A percentile compares a stretch with the other conserved stretches of the same genome.
These are phyloP conservation scores for Bombus fervidus DNA, from an alignment of 1,140 invertebrate species.

Conservation along the genomic window DNA sequence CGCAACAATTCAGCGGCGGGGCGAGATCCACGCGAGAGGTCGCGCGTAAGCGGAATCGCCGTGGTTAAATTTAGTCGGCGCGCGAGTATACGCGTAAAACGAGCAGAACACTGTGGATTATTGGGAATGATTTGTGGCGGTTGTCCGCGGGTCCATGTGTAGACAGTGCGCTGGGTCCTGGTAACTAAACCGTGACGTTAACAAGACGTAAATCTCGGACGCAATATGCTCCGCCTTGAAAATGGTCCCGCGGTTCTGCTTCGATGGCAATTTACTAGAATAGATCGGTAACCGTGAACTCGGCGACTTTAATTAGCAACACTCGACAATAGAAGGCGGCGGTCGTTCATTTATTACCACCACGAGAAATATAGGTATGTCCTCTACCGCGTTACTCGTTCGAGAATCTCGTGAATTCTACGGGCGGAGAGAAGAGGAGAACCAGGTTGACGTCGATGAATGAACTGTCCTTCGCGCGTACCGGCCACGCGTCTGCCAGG, in stretches of 20 bases:
- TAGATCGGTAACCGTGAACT: slow-evolving; percentile 56
- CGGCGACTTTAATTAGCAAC: slow-evolving; percentile 61
- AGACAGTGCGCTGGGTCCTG: slow-evolving; percentile 1
- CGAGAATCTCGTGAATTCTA: slow-evolving; percentile 22
- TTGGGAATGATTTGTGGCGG: slow-evolving; percentile 66
- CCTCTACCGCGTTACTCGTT: not conserved
- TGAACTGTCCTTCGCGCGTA: slow-evolving; percentile 39
- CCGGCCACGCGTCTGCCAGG: slow-evolving; percentile 1
- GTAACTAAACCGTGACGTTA: slow-evolving; percentile 67
- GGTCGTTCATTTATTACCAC: slow-evolving; percentile 23
- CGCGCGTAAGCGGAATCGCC: slow-evolving; percentile 36
- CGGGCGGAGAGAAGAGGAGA: not conserved
- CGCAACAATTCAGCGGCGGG: slow-evolving; percentile 42
- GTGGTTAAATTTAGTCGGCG: slow-evolving; percentile 67
- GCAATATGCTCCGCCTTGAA: slow-evolving; percentile 50
- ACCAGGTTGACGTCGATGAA: slow-evolving; percentile 39
- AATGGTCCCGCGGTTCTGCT: slow-evolving; percentile 16
- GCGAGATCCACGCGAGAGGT: slow-evolving; percentile 5
- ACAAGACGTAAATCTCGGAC: slow-evolving; percentile 66
- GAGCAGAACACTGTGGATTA: slow-evolving; percentile 49
- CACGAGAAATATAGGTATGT: slow-evolving; percentile 5
- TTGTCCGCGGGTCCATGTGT: slow-evolving; percentile 37
- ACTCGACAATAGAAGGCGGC: slow-evolving; percentile 34
- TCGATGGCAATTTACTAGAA: slow-evolving; percentile 56
- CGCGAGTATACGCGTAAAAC: slow-evolving; percentile 50